phyloP scores from a whole-genome alignment of 1,140 invertebrate genomes.

The Danaus melanippus region DNA sequence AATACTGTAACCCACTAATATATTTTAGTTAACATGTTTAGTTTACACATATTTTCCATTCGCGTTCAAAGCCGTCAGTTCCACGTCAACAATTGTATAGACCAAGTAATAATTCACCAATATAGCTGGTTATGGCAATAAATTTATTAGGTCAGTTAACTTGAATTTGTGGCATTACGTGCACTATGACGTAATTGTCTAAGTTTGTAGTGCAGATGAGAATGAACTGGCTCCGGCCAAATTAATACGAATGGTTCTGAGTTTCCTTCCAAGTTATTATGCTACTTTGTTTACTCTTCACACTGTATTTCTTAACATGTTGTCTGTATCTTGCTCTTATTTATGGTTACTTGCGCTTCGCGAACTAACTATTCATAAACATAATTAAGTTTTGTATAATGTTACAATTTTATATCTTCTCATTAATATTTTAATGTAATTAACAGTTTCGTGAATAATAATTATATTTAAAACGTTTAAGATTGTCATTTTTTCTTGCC shows the following conservation, averaged over 20 bases:
- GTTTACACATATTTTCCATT: slow-evolving; percentile 1
- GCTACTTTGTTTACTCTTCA: slow-evolving; percentile 1
- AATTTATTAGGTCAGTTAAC: slow-evolving; percentile 66
- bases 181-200: slow-evolving; percentile 41
- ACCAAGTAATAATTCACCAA: slow-evolving; percentile 39
- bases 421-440: no score
- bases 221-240: slow-evolving; percentile 26
- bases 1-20: no score
- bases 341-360: slow-evolving; percentile 5
- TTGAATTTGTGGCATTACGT: slow-evolving; percentile 53
- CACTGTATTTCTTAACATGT: no score
- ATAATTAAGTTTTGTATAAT: slow-evolving; percentile 9
- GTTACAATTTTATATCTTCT: no score
- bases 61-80: no score
- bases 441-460: no score
- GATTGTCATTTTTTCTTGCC: no score
- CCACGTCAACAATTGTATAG: no score
- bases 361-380: slow-evolving; percentile 3
- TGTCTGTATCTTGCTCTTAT: slow-evolving; percentile 5
- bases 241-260: slow-evolving; percentile 26
- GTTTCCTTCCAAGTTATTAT: slow-evolving; percentile 19
- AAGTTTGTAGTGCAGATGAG: slow-evolving; percentile 35
- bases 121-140: slow-evolving; percentile 63
- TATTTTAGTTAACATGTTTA: no score
- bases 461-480: no score